phyloP scores from a whole-genome alignment of 2,113 vertebrate species.

The Alectura lathami region DNA sequence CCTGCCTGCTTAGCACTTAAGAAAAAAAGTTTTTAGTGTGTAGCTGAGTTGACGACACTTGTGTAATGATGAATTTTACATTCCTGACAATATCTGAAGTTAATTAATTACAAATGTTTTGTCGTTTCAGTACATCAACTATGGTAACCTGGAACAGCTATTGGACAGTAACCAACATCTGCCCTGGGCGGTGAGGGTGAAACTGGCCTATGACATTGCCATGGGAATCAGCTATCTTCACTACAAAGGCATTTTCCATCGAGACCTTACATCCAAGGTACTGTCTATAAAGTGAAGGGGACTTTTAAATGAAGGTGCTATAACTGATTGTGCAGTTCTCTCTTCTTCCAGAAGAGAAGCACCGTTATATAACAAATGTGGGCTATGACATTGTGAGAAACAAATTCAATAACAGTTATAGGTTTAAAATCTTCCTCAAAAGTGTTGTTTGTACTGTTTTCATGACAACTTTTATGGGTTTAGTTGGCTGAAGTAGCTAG shows the following conservation, averaged over 20 bases:
- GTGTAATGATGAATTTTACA: background rate
- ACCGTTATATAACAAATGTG: background rate
- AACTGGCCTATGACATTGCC: constrained; percentile 89
- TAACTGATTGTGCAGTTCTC: background rate
- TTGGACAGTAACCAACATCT: constrained; percentile 92
- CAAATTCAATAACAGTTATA: background rate
- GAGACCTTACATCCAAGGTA: constrained; percentile 99
- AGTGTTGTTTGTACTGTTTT: background rate
- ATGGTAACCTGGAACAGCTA: constrained; percentile 96
- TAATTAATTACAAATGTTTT: constrained; percentile 35
- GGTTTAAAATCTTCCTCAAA: background rate
- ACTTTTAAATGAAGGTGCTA: background rate
- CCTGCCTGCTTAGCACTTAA: background rate
- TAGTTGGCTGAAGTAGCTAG: background rate
- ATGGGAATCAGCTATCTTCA: constrained; percentile 92
- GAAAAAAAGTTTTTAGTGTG: background rate
- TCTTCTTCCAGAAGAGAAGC: background rate
- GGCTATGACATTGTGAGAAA: background rate
- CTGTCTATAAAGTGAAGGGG: background rate
- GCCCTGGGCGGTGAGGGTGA: constrained; percentile 89
- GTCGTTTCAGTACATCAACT: constrained; percentile 91
- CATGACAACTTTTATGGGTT: background rate
- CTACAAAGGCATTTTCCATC: constrained; percentile 96
- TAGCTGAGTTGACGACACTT: background rate
- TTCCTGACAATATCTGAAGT: background rate